A percentile compares a stretch with the other conserved stretches of the same genome.
These are phyloP conservation scores for Aselliscus stoliczkanus DNA, from an alignment of 2,797 vertebrate genomes.

Conservation along the genomic window DNA sequence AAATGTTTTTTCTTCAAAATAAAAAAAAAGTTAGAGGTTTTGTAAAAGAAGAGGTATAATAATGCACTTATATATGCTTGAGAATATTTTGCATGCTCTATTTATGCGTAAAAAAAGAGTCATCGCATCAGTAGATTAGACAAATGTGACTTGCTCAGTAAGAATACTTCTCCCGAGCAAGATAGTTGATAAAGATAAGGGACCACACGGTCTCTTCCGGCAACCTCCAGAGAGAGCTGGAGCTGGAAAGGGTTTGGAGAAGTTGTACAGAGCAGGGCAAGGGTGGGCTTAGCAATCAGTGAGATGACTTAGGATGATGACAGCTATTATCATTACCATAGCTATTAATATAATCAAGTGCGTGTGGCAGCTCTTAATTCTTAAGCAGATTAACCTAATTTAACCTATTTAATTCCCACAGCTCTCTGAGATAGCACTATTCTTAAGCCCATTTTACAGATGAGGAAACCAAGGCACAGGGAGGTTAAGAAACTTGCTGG, in stretches of 20 bases:
- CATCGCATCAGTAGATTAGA: background rate
- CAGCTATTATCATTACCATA: no score
- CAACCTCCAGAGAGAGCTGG: background rate
- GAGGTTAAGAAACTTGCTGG: background rate
- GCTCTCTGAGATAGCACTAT: background rate
- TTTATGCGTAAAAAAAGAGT: background rate
- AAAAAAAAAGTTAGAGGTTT: background rate
- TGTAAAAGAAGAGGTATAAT: background rate
- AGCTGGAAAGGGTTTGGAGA: background rate
- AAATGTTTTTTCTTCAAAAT: background rate
- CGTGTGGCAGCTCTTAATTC: fast-evolving
- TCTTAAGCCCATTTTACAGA: background rate
- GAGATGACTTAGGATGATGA: background rate
- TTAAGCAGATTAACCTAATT: background rate
- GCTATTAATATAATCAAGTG: fast-evolving
- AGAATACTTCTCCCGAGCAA: background rate
- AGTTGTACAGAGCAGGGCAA: background rate
- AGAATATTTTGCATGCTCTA: background rate
- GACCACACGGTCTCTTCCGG: background rate
- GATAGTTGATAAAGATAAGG: background rate
- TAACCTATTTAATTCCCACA: no score
- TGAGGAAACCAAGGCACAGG: background rate
- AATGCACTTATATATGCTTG: background rate
- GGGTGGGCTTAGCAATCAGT: background rate
- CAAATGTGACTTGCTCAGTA: background rate